phyloP scores from a whole-genome alignment of 2,888 invertebrate species.

The Campoplex capitator region DNA sequence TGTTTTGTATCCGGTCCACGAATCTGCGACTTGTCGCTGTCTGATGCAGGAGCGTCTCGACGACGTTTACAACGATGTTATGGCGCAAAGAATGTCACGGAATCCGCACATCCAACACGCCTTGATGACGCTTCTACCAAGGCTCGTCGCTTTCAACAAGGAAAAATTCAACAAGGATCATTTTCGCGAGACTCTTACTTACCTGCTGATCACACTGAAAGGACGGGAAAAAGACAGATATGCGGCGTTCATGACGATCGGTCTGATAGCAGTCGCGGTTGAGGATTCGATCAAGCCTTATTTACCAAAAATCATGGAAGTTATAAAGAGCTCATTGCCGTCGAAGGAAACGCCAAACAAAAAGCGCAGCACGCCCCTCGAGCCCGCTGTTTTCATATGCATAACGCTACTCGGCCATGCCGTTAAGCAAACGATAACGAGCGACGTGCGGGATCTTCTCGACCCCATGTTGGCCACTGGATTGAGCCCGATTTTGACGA shows the following conservation, averaged over 20 bases:
- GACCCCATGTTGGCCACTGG: constrained; percentile 97
- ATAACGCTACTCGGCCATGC: constrained; percentile 96
- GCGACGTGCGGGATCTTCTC: constrained; percentile 93
- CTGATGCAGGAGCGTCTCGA: constrained; percentile 94
- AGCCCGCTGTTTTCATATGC: constrained; percentile 97
- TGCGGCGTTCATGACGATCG: constrained; percentile 95
- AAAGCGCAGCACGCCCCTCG: constrained; percentile 89
- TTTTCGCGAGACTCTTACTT: constrained; percentile 90
- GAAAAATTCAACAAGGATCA: constrained; percentile 92
- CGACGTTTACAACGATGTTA: constrained; percentile 91
- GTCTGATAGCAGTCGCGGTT: constrained; percentile 95
- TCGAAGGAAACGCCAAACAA: constrained; percentile 91
- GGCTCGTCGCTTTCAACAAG: constrained; percentile 96
- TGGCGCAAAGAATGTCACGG: constrained; percentile 91
- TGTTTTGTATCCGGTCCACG: constrained; percentile 87
- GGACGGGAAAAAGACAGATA: constrained; percentile 94
- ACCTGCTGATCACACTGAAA: constrained; percentile 91
- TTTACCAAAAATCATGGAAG: constrained; percentile 94
- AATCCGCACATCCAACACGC: constrained; percentile 94
- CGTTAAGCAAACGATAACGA: constrained; percentile 91
- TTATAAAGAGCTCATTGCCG: constrained; percentile 91
- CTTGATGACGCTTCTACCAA: constrained; percentile 93
- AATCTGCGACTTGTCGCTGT: constrained; percentile 94
- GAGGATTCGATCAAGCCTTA: constrained; percentile 92
- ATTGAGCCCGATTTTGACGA: constrained; percentile 95